Evolutionary conservation across 1,140 invertebrate species (phyloP).

Genomic region (Trypoxylus dichotomus): DNA sequence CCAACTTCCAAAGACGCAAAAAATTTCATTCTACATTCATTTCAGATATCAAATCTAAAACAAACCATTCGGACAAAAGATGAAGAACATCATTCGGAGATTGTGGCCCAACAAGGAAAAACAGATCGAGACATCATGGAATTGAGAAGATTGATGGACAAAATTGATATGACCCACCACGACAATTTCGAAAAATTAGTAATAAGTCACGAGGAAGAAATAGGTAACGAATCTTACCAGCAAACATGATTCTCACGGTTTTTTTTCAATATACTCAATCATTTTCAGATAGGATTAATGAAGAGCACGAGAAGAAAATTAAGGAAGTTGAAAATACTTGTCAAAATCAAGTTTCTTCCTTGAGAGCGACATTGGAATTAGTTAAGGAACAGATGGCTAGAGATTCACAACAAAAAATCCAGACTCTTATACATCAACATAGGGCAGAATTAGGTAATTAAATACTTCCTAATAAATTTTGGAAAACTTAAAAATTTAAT

Average conservation of each 20-base stretch:
- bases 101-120: conserved; percentile 58
- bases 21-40: conserved; percentile 17
- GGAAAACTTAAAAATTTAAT: conserved; percentile 13
- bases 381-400: conserved; percentile 57
- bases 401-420: conserved; percentile 53
- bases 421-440: conserved; percentile 53
- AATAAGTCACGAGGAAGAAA: conserved; percentile 59
- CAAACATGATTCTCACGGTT: too few relatives aligned
- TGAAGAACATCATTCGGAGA: conserved; percentile 58
- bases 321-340: conserved; percentile 52
- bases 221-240: conserved; percentile 53
- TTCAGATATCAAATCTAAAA: conserved; percentile 60
- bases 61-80: conserved; percentile 60
- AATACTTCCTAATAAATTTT: not conserved
- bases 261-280: not conserved
- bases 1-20: not conserved
- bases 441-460: conserved; percentile 54
- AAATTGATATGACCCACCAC: conserved; percentile 59
- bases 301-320: conserved; percentile 51
- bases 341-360: conserved; percentile 51
- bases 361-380: conserved; percentile 53
- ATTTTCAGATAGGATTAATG: conserved; percentile 50
- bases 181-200: conserved; percentile 62
- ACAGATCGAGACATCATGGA: conserved; percentile 60
- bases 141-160: conserved; percentile 59